Base-by-base conservation (phyloP, 2,888 invertebrate genomes). In the Caenorhabditis panamensis region DNA sequence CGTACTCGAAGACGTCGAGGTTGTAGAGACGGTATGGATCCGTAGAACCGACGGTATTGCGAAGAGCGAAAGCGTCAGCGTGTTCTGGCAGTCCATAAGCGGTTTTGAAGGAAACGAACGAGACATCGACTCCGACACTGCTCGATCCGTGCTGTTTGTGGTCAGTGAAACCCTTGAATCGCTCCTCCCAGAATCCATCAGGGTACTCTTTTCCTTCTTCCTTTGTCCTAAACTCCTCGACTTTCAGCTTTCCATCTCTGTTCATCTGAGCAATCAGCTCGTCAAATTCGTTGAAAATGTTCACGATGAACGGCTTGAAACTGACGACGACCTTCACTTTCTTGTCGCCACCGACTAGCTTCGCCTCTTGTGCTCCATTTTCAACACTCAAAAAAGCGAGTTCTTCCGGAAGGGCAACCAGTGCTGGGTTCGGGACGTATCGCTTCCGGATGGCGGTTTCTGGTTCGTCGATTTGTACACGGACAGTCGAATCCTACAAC, bases 11-110 rank as follows among this genome's bases (percentile, higher is more conserved):
- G 11, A 99, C 98, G 92, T 99, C 99, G 91, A 99, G 92, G 92
- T 99, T 99, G 92, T 95, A 99, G 18, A 99, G 92, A 0, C 98
- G 77, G 62, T 83, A 85, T 16, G 84, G 82, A 63, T 84, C 86
- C n/a, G 78, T 79, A 53, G 77, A 75, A 66, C 82, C 83, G 58
- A 94, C 94, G 0, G 99, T 99, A 0, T 95, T 95, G 86, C 94
- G 94, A 6, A 99, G 93, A 0, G 95, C 93, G 88, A 98, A 94
- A 9, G 94, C 93, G 91, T 99, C 99, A 0, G 97, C 97, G 93
- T 99, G 99, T 91, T 98, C 96, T 0, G 99, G 99, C 82, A 99
- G 94, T 83, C 99, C 99, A 91, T 97, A 99, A 0, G 96, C 94
- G 89, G 96, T 93, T 83, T 95, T 94, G 8, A 96, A 96, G 16